Base-by-base conservation (phyloP, 2,888 invertebrate genomes). In the Ophion costatus region DNA sequence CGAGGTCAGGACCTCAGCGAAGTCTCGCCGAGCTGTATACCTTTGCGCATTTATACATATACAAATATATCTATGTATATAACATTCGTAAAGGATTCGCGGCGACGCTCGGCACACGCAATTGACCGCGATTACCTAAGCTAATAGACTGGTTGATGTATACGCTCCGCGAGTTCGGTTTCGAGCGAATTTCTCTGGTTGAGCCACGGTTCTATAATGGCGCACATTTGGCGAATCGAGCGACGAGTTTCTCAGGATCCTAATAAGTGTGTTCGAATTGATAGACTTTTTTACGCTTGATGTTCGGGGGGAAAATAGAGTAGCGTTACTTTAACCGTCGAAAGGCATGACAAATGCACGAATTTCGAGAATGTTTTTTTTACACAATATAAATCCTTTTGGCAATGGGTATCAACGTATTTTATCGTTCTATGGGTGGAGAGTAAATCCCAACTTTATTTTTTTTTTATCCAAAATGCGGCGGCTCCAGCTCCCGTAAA, bases 91-190 rank as follows among this genome's bases (percentile, higher is more conserved):
- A 42, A 63, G 51, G 61, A 67, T 66, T 24, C 61, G 67, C 51
- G 67, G 73, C 56, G 63, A 57, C 14, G 11, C 2, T 66, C 51
- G 14, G 70, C 33, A 29, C 59, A 51, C 69, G 73, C 61, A 57
- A 83, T 75, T 63, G 70, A 79, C 69, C 83, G 70, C 69, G 20
- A 79, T 75, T 70, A 75, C n/a, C 45, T 59, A 79, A 80, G 29
- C 22, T 64, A 64, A 71, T 71, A 33, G 61, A 79, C 20, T 20
- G 11, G n/a, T 64, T 22, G 71, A 71, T 71, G 59, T 14, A 70
- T 14, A 70, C 17, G 24, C 17, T 63, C 24, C 24, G 61, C 22
- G 2, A 61, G 14, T 29, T 76, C 24, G 3, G 22, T 67, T 76
- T 56, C 42, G 10, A 57, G 22, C 17, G 22, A 11, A 38, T 22